A percentile compares a stretch with the other conserved stretches of the same genome.
Conservation (phyloP, 2,797 vertebrate genomes). For the Eulemur mongoz region DNA sequence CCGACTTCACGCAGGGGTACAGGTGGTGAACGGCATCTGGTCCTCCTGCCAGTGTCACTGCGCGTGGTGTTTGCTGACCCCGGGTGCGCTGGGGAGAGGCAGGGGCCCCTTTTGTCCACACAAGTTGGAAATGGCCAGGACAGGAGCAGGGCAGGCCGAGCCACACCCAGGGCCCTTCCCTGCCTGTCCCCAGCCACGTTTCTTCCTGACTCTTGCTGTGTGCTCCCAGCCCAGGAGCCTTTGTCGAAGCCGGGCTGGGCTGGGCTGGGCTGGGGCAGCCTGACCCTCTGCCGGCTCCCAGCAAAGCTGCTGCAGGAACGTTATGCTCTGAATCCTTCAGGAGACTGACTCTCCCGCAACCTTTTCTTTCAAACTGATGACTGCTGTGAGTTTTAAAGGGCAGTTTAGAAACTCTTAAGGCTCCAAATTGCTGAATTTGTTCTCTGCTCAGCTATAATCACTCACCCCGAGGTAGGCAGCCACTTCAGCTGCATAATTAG, state of each 20-base stretch:
- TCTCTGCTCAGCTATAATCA: background rate
- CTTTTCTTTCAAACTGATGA: background rate
- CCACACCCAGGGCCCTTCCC: no score
- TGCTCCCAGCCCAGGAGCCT: accelerated
- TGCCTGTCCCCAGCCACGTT: background rate
- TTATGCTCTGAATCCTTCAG: background rate
- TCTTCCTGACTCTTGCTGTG: background rate
- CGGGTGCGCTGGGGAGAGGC: background rate
- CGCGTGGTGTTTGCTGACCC: background rate
- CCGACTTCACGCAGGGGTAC: accelerated
- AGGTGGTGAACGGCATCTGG: background rate
- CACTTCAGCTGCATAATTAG: background rate
- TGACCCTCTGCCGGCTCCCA: background rate
- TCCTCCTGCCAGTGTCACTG: background rate
- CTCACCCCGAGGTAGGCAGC: background rate
- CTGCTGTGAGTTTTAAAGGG: background rate
- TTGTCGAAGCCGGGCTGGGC: background rate
- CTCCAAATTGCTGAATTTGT: background rate
- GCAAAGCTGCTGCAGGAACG: background rate
- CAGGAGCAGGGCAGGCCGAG: background rate
- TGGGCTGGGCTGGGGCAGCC: background rate
- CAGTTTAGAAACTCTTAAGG: background rate
- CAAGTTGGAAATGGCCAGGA: no score
- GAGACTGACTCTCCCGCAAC: accelerated
- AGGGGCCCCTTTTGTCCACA: background rate